Base-by-base conservation (phyloP, 2,797 vertebrate genomes). In the Girardinus metallicus region DNA sequence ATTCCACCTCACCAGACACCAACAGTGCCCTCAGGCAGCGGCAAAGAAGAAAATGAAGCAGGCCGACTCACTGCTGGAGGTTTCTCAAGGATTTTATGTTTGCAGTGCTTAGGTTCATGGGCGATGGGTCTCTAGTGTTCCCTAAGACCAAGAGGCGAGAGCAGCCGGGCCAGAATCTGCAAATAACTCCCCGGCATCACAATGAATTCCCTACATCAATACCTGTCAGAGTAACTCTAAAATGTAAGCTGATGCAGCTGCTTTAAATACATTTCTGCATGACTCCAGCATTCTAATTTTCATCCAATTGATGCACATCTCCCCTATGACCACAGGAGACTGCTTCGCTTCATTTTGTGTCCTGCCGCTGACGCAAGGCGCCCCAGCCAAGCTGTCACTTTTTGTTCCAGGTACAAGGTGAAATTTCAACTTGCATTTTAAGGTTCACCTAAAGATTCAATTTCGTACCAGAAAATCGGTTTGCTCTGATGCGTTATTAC, bases 21-120 rank as follows among this genome's bases (percentile, higher is more conserved):
- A 78, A 73, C 68, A 46, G 1, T 90, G 83, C 89, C 92, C 86
- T 79, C 16, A 31, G 88, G 89, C 91, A 60, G 76, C 26, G 66
- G 79, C 62, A 82, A 70, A 83, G 44, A 72, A 79, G 83, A 82
- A 89, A 88, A 84, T 74, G 82, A 86, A 89, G 83, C 68, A 1
- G 60, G 39, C 29, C 1, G 8, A 66, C 73, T 81, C 73, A 57
- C 62, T 74, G 64, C 80, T 68, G 73, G 77, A 79, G 62, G 62
- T 86, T 46, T 76, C 81, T 87, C 71, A 72, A 86, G 81, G 82
- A 80, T 83, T 71, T 51, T 71, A 34, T 78, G 80, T 86, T 83
- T 85, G 84, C 62, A 77, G 73, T 71, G 53, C 49, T 79, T 87
- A 72, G 62, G 53, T 80, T 87, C 74, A 85, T 44, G 78, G 85